phyloP scores from a whole-genome alignment of 1,140 invertebrate species.

The Tenebrio molitor region DNA sequence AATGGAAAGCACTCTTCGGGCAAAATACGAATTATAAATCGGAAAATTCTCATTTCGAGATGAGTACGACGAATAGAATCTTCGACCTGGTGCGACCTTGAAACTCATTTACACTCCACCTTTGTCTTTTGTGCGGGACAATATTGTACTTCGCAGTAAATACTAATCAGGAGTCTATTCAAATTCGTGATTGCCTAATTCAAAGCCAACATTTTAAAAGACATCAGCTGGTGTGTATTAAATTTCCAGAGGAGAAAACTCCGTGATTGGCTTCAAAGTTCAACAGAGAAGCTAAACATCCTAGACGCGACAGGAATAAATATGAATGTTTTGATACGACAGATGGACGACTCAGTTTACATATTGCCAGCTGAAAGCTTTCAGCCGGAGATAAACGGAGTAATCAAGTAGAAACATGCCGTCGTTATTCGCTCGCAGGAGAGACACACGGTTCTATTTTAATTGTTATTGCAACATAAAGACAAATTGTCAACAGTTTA shows the following conservation, averaged over 20 bases:
- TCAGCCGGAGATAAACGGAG: slow-evolving; percentile 38
- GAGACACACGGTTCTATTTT: slow-evolving; percentile 40
- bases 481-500: slow-evolving; percentile 43
- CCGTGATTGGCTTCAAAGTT: slow-evolving; percentile 30
- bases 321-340: slow-evolving; percentile 39
- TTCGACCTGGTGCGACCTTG: too few relatives aligned
- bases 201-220: slow-evolving; percentile 41
- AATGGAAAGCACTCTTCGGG: not conserved
- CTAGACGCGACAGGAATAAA: slow-evolving; percentile 41
- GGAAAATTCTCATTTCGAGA: too few relatives aligned
- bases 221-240: slow-evolving; percentile 39
- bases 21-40: too few relatives aligned
- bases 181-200: slow-evolving; percentile 24
- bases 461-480: slow-evolving; percentile 40
- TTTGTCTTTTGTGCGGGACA: not conserved
- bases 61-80: too few relatives aligned
- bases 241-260: slow-evolving; percentile 39
- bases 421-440: slow-evolving; percentile 11
- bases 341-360: slow-evolving; percentile 30
- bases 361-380: slow-evolving; percentile 22
- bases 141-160: slow-evolving; percentile 16
- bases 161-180: slow-evolving; percentile 31
- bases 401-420: slow-evolving; percentile 14
- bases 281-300: slow-evolving; percentile 4
- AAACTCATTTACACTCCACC: too few relatives aligned